phyloP scores from a whole-genome alignment of 1,140 invertebrate species.

The Papilio xuthus region DNA sequence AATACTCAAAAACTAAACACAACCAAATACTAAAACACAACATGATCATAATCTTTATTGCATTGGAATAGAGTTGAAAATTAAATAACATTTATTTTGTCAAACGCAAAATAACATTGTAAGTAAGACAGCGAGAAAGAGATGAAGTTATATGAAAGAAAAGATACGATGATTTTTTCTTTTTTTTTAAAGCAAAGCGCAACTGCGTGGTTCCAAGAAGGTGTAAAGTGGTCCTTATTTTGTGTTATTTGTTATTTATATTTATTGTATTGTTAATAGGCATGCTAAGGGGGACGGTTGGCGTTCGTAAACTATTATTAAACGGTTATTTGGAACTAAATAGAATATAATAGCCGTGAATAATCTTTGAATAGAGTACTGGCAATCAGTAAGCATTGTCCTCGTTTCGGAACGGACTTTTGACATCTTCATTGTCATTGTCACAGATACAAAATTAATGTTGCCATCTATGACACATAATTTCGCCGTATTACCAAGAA shows the following conservation, averaged over 20 bases:
- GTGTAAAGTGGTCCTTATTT: slow-evolving; percentile 80
- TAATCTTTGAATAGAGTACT: slow-evolving; percentile 69
- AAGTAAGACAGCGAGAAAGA: slow-evolving; percentile 38
- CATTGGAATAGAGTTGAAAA: slow-evolving; percentile 42
- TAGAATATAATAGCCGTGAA: slow-evolving; percentile 80
- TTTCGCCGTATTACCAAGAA: slow-evolving; percentile 11
- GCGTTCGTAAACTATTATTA: slow-evolving; percentile 75
- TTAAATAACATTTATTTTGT: slow-evolving; percentile 14
- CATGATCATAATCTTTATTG: not conserved
- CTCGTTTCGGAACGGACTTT: slow-evolving; percentile 57
- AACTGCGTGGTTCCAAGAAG: slow-evolving; percentile 79
- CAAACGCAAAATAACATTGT: slow-evolving; percentile 2
- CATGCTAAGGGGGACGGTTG: slow-evolving; percentile 72
- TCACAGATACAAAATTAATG: slow-evolving; percentile 38
- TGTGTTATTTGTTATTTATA: slow-evolving; percentile 79
- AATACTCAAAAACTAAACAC: slow-evolving; percentile 47
- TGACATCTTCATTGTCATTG: slow-evolving; percentile 67
- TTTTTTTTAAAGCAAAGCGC: slow-evolving; percentile 60
- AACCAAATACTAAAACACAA: slow-evolving; percentile 26
- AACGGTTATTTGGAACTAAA: slow-evolving; percentile 81
- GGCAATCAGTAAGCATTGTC: slow-evolving; percentile 73
- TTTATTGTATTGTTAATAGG: slow-evolving; percentile 82
- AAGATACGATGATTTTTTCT: slow-evolving; percentile 57
- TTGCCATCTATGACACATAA: slow-evolving; percentile 41
- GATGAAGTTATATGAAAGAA: slow-evolving; percentile 53